phyloP scores from a whole-genome alignment of 2,888 invertebrate species.

The Tenthredo distinguenda region DNA sequence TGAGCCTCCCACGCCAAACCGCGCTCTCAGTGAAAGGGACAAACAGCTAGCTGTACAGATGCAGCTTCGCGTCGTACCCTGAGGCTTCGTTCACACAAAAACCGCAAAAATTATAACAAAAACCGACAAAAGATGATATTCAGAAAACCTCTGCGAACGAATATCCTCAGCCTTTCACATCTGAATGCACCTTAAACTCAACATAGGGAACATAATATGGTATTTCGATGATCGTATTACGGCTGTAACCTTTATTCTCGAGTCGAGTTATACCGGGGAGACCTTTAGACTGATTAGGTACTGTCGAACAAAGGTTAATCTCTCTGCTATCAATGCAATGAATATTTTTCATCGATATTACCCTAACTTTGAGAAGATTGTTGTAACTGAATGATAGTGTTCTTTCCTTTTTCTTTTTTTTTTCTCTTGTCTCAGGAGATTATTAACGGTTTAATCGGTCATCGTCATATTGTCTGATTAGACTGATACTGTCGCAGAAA shows the following conservation, averaged over 20 bases:
- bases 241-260: conserved; percentile 65
- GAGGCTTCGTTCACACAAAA: conserved; percentile 60
- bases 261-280: conserved; percentile 47
- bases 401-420: too few relatives aligned
- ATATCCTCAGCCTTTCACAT: neutral
- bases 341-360: neutral
- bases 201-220: neutral
- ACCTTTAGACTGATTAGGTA: conserved; percentile 37
- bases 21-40: conserved; percentile 71
- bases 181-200: conserved; percentile 15
- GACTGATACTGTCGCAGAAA: too few relatives aligned
- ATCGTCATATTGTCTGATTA: too few relatives aligned
- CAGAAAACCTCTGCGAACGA: neutral
- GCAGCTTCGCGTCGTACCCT: conserved; percentile 34
- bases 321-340: neutral
- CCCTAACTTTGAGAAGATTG: too few relatives aligned
- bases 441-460: too few relatives aligned
- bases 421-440: too few relatives aligned
- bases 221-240: conserved; percentile 54
- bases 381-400: too few relatives aligned
- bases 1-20: conserved; percentile 67
- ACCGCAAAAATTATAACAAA: neutral
- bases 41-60: conserved; percentile 60
- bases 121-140: neutral
- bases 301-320: conserved; percentile 35